Base-by-base conservation (phyloP, 2,888 invertebrate genomes). In the Habroteleia sp. region DNA sequence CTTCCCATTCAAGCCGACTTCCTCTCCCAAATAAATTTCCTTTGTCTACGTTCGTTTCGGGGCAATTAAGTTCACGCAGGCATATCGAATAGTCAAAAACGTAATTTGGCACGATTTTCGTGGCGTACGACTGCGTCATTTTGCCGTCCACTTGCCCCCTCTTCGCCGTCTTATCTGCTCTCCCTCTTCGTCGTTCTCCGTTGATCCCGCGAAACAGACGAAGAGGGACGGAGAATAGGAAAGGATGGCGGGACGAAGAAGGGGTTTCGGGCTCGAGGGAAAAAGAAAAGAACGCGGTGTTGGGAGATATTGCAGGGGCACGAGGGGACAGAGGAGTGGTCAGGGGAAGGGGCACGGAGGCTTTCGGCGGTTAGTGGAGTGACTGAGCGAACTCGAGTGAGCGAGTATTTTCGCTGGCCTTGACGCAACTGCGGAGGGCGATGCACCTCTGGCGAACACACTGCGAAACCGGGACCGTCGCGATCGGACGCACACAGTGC, bases 341-440 rank as follows among this genome's bases (percentile, higher is more conserved):
- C n/a, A 63, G 56, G 68, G 50, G 73, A 60, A 54, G 74, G 78
- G 60, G 78, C 68, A 77, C 69, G 80, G 72, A 79, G 81, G 80
- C 83, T 83, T 84, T 84, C 82, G 85, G 83, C 83, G 83, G 83
- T 84, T 82, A 83, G 81, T 78, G 79, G 76, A 79, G 75, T 79
- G 79, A 78, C 79, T 71, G 76, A 79, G 76, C 78, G 78, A 83
- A 77, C 69, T 69, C 81, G 81, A 82, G 80, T 81, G 80, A 78
- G 69, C 63, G 74, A 83, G 84, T 84, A 87, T 88, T 88, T 88
- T 88, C 85, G 87, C 87, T 88, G 88, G 88, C 88, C 88, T 88
- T 88, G 88, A 88, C 87, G 88, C 87, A 87, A 83, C 87, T 81
- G 76, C 86, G 85, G 87, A 88, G 88, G 88, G 88, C 88, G 88